These are phyloP conservation scores for Barnardius zonarius DNA, from an alignment of 2,113 vertebrate genomes.

Conservation along the genomic window DNA sequence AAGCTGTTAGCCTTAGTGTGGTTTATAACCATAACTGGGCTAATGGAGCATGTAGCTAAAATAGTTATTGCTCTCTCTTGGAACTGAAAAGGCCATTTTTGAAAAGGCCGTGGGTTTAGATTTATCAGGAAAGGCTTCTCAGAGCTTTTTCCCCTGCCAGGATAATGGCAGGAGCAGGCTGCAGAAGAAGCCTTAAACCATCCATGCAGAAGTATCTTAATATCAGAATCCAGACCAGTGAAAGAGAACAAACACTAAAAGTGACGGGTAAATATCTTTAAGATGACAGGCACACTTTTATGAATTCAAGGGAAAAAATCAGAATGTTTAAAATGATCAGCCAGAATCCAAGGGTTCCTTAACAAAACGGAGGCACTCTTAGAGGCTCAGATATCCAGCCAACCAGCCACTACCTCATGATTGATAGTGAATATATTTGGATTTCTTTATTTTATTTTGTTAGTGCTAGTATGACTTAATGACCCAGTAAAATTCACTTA, in stretches of 20 bases:
- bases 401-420: neutral
- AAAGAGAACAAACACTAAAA: neutral
- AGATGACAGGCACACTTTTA: neutral
- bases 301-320: neutral
- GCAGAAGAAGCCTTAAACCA: neutral
- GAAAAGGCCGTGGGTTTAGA: neutral
- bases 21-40: constrained; percentile 2
- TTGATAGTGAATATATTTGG: neutral
- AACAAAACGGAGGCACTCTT: neutral
- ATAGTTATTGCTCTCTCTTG: neutral
- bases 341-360: neutral
- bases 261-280: neutral
- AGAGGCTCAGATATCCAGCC: neutral
- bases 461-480: neutral
- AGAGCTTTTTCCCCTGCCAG: neutral
- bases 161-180: neutral
- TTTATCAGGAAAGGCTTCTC: neutral
- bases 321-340: neutral
- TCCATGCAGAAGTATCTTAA: neutral
- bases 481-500: neutral
- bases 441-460: neutral
- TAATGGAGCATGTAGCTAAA: constrained; percentile 23
- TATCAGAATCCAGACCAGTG: neutral
- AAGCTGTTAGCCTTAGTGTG: neutral
- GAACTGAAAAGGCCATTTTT: neutral